A percentile compares a stretch with the other conserved stretches of the same genome.
Conservation (phyloP, 2,797 vertebrate species). For the Etheostoma nigrum region DNA sequence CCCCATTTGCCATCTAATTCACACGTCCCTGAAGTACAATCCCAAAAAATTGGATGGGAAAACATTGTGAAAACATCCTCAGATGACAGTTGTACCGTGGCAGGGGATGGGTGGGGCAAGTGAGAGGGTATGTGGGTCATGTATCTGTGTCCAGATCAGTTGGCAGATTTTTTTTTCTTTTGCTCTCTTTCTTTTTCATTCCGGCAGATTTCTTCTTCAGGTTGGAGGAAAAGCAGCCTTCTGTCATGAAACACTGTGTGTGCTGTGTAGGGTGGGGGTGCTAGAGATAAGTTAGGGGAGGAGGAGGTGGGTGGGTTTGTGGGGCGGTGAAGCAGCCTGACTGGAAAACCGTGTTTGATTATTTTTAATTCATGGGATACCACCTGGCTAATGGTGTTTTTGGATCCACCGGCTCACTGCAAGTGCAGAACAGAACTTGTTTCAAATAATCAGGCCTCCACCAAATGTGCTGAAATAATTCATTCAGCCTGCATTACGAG, state of each 20-base stretch:
- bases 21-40: constrained; percentile 82
- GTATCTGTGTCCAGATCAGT: constrained; percentile 71
- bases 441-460: constrained; percentile 78
- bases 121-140: constrained; percentile 66
- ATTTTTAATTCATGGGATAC: constrained; percentile 96
- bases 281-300: constrained; percentile 18
- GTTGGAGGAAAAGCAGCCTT: constrained; percentile 63
- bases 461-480: constrained; percentile 82
- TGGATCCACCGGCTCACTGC: constrained; percentile 85
- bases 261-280: constrained; percentile 26
- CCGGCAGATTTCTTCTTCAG: constrained; percentile 70
- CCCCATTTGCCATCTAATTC: constrained; percentile 85
- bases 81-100: constrained; percentile 65
- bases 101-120: constrained; percentile 47
- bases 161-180: constrained; percentile 48
- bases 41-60: constrained; percentile 75
- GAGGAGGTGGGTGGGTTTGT: constrained; percentile 29
- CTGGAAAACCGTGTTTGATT: constrained; percentile 94
- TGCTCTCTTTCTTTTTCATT: constrained; percentile 49
- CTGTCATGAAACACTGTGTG: constrained; percentile 68
- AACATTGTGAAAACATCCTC: constrained; percentile 85
- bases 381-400: constrained; percentile 98
- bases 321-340: constrained; percentile 80
- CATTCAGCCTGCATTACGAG: constrained; percentile 80
- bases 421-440: constrained; percentile 79